Base-by-base conservation (phyloP, 2,888 invertebrate genomes). In the Scaptomyza tumidula region DNA sequence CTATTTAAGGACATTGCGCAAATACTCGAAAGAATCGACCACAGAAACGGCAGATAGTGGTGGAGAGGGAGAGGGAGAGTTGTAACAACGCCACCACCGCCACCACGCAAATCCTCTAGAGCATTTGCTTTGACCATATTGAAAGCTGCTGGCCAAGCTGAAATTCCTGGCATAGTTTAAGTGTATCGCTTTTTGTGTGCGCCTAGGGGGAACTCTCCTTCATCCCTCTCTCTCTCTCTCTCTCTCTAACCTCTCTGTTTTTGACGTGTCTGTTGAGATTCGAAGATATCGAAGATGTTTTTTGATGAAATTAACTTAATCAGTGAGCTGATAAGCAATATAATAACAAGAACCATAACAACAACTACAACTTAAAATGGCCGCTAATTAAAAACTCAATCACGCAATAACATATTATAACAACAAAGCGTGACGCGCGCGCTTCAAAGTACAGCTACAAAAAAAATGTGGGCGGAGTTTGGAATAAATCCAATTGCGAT, bases 41-140 rank as follows among this genome's bases (percentile, higher is more conserved):
- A 37, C 19, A 19, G 63, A 57, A 53, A 39, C 48, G 45, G 35
- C 52, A 45, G 63, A 19, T 41, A 14, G 16, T 19, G 37, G 41
- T 7, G 41, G 19, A 14, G 50, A 31, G n/a, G 24, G 7, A 37
- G 19, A 13, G 33, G 50, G 33, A 13, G 37, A 14, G 44, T 29
- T 41, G 44, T 44, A 48, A 41, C 53, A 49, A 43, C 46, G n/a
- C 24, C 46, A 41, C 33, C 53, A 73, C 71, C 85, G 75, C 53
- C 50, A 49, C 83, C 88, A 89, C 86, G 88, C 88, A 88, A 88
- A 88, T 90, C 90, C 88, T 90, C 88, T 83, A 88, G 88, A 88
- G 88, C 82, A 85, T 88, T 86, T 74, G 64, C 75, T 39, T 88
- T 88, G 83, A 81, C 83, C 83, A 84, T 84, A 84, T 83, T 83